A percentile compares a stretch with the other conserved stretches of the same genome.
These are phyloP conservation scores for Xestia rhomboidea DNA, from an alignment of 2,888 invertebrate genomes.

Conservation along the genomic window DNA sequence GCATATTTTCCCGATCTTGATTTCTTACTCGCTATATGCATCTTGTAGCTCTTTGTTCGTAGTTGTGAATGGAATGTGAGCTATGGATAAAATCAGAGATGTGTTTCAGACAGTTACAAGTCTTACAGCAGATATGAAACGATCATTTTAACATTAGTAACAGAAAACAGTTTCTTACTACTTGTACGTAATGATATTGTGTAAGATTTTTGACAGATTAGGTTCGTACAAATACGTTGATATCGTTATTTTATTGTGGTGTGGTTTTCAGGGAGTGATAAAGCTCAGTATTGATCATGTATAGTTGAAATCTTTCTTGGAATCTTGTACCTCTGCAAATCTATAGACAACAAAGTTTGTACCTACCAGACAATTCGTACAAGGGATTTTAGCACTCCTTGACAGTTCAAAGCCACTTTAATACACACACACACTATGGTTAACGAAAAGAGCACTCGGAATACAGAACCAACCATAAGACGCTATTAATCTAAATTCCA, in stretches of 20 bases:
- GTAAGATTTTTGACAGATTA: neutral
- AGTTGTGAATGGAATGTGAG: neutral
- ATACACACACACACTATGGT: neutral
- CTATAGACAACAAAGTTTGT: neutral
- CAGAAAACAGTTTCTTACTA: neutral
- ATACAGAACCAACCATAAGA: neutral
- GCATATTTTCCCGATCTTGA: neutral
- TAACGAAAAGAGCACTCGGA: neutral
- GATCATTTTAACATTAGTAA: neutral
- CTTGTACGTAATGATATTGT: neutral
- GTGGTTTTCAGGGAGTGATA: neutral
- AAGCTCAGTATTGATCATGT: neutral
- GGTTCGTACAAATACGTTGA: neutral
- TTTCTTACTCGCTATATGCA: neutral
- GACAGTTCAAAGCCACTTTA: neutral
- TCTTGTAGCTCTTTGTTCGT: neutral
- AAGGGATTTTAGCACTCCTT: neutral
- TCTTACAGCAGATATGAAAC: neutral
- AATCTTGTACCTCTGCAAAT: neutral
- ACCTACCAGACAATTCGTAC: neutral
- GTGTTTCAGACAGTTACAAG: neutral
- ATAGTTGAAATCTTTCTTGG: neutral
- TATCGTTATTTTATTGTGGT: neutral
- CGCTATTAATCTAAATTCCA: neutral
- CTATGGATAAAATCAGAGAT: neutral